These are phyloP conservation scores for Nomada lathburiana DNA, from an alignment of 2,888 invertebrate species.

Conservation along the genomic window DNA sequence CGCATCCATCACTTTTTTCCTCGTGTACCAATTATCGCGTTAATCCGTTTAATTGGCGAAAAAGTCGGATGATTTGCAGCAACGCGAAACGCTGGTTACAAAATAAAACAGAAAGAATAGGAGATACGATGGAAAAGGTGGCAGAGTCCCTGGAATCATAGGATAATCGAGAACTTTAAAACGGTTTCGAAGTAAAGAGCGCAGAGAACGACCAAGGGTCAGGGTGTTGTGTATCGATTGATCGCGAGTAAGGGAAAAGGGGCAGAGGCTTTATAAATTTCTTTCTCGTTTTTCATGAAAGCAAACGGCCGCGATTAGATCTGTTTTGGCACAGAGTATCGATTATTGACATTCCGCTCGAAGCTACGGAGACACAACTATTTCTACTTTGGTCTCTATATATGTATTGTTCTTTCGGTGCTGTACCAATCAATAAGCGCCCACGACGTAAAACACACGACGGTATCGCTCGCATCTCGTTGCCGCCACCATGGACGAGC, in stretches of 20 bases:
- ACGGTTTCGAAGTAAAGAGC: neutral
- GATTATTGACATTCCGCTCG: conserved; percentile 56
- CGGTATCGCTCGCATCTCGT: conserved; percentile 47
- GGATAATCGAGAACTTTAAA: conserved; percentile 8
- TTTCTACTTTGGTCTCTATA: conserved; percentile 41
- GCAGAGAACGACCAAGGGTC: conserved; percentile 11
- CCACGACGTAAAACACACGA: conserved; percentile 59
- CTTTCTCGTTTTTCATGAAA: conserved; percentile 41
- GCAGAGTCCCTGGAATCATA: neutral
- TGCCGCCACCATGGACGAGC: conserved; percentile 8
- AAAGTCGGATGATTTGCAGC: conserved; percentile 24
- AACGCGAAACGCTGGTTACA: neutral
- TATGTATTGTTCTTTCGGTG: conserved; percentile 66
- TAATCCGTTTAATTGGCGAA: conserved; percentile 40
- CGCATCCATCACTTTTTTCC: no score
- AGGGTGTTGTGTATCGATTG: conserved; percentile 38
- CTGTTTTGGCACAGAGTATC: conserved; percentile 48
- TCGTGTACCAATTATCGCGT: conserved; percentile 25
- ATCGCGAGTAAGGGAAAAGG: conserved; percentile 25
- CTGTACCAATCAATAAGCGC: conserved; percentile 68
- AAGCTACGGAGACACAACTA: conserved; percentile 50
- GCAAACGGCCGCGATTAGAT: conserved; percentile 33
- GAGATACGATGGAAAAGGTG: neutral
- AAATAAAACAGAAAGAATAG: neutral
- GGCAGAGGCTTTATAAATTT: conserved; percentile 18